These are phyloP conservation scores for Lycocerus yunnanus DNA, from an alignment of 2,888 invertebrate genomes.

Conservation along the genomic window DNA sequence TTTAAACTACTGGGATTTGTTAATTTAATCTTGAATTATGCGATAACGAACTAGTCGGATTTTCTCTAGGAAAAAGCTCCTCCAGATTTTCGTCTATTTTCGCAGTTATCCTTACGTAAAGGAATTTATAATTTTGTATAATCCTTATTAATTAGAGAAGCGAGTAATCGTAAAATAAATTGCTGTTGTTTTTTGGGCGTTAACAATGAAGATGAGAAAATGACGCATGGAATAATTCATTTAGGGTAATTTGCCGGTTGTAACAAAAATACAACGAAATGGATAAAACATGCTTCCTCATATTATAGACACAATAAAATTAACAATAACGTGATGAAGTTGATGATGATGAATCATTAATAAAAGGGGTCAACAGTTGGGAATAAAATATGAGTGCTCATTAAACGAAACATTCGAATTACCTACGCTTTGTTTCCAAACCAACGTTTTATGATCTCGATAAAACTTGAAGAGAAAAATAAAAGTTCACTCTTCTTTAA, in stretches of 20 bases:
- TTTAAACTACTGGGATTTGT: neutral
- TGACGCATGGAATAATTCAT: neutral
- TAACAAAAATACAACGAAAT: neutral
- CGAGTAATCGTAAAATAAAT: neutral
- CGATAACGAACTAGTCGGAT: neutral
- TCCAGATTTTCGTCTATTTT: neutral
- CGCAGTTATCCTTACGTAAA: neutral
- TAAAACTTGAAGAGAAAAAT: neutral
- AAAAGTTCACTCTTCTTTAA: neutral
- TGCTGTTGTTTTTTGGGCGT: neutral
- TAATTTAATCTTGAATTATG: neutral
- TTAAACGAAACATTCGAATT: neutral
- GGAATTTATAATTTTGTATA: neutral
- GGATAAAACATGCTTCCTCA: neutral
- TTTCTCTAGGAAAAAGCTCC: neutral
- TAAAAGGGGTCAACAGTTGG: neutral
- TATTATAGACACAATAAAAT: neutral
- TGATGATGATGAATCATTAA: neutral
- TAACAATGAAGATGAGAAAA: neutral
- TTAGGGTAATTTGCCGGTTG: neutral
- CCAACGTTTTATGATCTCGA: neutral
- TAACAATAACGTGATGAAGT: neutral
- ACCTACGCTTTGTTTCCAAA: neutral
- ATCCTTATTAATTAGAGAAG: neutral
- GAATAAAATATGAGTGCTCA: neutral